These are phyloP conservation scores for Larimichthys polyactis DNA, from an alignment of 2,113 vertebrate species.

Conservation along the genomic window DNA sequence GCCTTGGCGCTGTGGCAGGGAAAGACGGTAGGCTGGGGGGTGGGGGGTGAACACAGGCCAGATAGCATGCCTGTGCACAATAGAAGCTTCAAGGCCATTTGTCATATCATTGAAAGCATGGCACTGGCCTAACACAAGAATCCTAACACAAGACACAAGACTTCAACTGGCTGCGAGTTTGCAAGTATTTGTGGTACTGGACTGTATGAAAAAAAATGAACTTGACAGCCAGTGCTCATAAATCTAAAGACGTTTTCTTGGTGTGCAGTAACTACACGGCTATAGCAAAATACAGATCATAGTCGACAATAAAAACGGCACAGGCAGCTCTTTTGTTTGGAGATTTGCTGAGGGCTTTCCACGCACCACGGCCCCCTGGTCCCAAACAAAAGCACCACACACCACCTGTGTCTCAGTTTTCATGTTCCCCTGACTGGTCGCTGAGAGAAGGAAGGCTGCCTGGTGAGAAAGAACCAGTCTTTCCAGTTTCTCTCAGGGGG, in stretches of 20 bases:
- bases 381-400: constrained; percentile 71
- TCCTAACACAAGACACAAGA: too few relatives aligned
- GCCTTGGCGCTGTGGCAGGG: constrained; percentile 22
- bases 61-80: neutral
- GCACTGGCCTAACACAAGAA: neutral
- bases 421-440: constrained; percentile 68
- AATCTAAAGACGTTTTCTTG: neutral
- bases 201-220: neutral
- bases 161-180: neutral
- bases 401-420: constrained; percentile 75
- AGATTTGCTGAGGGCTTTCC: constrained; percentile 63
- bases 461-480: constrained; percentile 70
- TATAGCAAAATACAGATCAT: constrained; percentile 22
- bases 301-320: constrained; percentile 38
- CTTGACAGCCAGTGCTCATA: neutral
- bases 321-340: constrained; percentile 71
- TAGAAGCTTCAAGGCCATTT: neutral
- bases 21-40: too few relatives aligned
- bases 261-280: neutral
- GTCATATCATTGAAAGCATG: neutral
- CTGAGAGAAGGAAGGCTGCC: constrained; percentile 64
- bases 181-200: neutral
- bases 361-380: constrained; percentile 59
- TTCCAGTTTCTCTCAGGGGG: constrained; percentile 73
- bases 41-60: neutral